Evolutionary conservation across 2,888 invertebrate species (phyloP).

Genomic region (Marasmarcha lunaedactyla): DNA sequence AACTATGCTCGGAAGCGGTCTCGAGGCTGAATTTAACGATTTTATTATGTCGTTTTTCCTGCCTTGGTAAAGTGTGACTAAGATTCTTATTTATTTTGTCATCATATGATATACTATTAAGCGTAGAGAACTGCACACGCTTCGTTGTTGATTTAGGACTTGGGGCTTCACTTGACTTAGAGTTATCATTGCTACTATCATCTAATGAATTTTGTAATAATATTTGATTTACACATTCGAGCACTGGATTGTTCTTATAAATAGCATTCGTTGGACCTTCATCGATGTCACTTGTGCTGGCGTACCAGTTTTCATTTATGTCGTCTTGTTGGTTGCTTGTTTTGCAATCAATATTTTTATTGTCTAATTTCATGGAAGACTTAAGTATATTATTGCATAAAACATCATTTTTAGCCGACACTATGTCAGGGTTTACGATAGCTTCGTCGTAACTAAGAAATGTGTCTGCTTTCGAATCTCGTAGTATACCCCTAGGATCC

Average conservation of each 20-base stretch:
- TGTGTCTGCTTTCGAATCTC: constrained; percentile 40
- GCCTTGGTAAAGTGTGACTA: constrained; percentile 46
- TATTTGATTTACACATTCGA: constrained; percentile 89
- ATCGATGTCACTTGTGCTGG: constrained; percentile 82
- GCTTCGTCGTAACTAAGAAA: constrained; percentile 38
- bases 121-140: constrained; percentile 73
- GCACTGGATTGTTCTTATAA: constrained; percentile 84
- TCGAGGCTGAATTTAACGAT: constrained; percentile 65
- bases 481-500: constrained; percentile 39
- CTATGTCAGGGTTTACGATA: constrained; percentile 38
- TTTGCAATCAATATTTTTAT: constrained; percentile 34
- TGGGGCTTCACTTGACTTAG: constrained; percentile 56
- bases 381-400: constrained; percentile 45
- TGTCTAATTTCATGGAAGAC: neutral
- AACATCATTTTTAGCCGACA: constrained; percentile 57
- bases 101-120: constrained; percentile 71
- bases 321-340: constrained; percentile 46
- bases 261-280: constrained; percentile 77
- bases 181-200: constrained; percentile 63
- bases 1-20: constrained; percentile 69
- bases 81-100: constrained; percentile 47
- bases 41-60: constrained; percentile 60
- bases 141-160: constrained; percentile 63
- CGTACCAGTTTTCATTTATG: constrained; percentile 82
- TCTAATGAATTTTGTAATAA: constrained; percentile 79